These are phyloP conservation scores for Heteronetta atricapilla DNA, from an alignment of 2,113 vertebrate genomes.

Conservation along the genomic window DNA sequence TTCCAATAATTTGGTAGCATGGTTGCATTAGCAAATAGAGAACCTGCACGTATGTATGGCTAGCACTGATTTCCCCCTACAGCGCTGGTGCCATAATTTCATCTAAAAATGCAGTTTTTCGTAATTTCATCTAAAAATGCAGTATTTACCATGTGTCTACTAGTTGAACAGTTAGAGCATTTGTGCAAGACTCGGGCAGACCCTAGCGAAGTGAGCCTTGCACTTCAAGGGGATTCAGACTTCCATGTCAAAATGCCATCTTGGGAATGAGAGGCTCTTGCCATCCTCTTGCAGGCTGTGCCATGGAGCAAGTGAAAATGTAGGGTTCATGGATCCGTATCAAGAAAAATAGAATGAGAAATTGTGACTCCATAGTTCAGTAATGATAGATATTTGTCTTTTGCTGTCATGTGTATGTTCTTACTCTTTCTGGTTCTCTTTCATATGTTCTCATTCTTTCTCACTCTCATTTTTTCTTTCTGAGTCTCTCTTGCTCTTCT, in stretches of 20 bases:
- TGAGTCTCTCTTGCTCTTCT: not conserved
- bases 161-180: not conserved
- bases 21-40: not conserved
- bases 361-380: not conserved
- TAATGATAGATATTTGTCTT: not conserved
- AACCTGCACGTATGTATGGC: fast-evolving
- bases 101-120: not conserved
- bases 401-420: not conserved
- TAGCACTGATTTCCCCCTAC: not conserved
- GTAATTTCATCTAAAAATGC: not conserved
- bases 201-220: not conserved
- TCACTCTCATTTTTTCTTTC: not conserved
- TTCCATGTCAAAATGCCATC: not conserved
- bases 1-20: not conserved
- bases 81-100: not conserved
- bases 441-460: not conserved
- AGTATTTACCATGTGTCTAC: not conserved
- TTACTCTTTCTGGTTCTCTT: not conserved
- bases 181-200: not conserved
- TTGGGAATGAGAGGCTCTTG: not conserved
- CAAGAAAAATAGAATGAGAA: not conserved
- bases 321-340: not conserved
- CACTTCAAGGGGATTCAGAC: not conserved
- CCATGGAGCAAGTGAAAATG: not conserved
- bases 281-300: not conserved